Conservation (phyloP, 1,140 invertebrate genomes). For the Drosophila suzukii region DNA sequence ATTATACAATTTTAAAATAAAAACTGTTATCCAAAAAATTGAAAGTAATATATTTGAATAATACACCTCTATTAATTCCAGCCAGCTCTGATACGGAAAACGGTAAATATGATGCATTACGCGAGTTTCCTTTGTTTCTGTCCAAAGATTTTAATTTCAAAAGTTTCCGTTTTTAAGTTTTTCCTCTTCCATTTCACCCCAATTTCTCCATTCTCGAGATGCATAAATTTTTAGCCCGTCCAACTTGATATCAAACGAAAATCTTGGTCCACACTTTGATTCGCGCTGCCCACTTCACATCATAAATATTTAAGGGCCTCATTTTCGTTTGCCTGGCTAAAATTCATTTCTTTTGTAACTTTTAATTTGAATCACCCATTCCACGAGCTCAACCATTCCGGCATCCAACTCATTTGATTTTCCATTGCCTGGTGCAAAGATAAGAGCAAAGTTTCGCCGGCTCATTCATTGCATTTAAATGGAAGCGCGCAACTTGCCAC, state of each 20-base stretch:
- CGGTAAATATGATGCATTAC: constrained; percentile 61
- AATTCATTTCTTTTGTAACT: constrained; percentile 80
- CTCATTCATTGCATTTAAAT: constrained; percentile 79
- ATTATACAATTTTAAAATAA: not conserved
- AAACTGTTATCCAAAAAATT: no score
- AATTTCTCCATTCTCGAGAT: constrained; percentile 31
- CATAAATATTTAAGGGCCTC: constrained; percentile 79
- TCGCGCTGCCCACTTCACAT: constrained; percentile 65
- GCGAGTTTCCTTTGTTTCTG: constrained; percentile 45
- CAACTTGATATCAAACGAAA: constrained; percentile 78
- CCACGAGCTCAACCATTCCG: not conserved
- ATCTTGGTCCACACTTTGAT: constrained; percentile 63
- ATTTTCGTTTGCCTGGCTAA: constrained; percentile 62
- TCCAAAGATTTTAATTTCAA: constrained; percentile 70
- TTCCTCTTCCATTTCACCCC: constrained; percentile 5
- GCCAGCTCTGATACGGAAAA: constrained; percentile 77
- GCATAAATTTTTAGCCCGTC: constrained; percentile 72
- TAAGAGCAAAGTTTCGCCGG: constrained; percentile 65
- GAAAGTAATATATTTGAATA: not conserved
- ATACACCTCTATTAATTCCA: constrained; percentile 26
- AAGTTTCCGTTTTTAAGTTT: constrained; percentile 47
- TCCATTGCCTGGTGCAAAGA: constrained; percentile 52
- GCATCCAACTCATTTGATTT: constrained; percentile 67
- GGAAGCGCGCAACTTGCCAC: constrained; percentile 32
- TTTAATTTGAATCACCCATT: constrained; percentile 74